Percentiles rank a stretch among this genome's conserved stretches.
Conservation (phyloP, 2,888 invertebrate genomes). For the Desoria tigrina region DNA sequence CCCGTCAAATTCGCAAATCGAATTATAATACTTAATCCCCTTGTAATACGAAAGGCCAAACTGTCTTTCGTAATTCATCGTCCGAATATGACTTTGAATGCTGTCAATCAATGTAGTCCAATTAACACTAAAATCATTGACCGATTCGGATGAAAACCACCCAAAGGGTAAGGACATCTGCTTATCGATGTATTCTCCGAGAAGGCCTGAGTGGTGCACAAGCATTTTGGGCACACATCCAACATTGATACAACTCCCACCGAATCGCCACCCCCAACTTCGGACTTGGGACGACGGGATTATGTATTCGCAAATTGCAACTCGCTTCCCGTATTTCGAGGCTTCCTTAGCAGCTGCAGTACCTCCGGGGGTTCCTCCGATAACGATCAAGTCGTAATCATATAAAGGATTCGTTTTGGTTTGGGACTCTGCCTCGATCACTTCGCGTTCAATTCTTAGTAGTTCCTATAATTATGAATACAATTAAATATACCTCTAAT, state of each 20-base stretch:
- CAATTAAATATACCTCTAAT: no score
- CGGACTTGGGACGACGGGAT: not conserved
- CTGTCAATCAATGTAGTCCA: conserved; percentile 61
- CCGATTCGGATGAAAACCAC: not conserved
- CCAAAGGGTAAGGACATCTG: conserved; percentile 9
- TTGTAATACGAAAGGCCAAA: conserved; percentile 59
- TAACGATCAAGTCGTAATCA: conserved; percentile 7
- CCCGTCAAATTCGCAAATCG: conserved; percentile 50
- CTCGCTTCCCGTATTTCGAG: conserved; percentile 6
- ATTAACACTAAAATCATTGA: conserved; percentile 55
- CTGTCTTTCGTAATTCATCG: conserved; percentile 62
- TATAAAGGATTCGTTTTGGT: not conserved
- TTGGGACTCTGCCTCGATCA: not conserved
- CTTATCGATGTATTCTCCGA: conserved; percentile 56
- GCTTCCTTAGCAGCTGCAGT: conserved; percentile 9
- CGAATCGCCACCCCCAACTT: conserved; percentile 10
- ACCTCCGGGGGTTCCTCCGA: conserved; percentile 1
- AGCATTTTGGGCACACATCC: conserved; percentile 70
- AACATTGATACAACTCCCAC: conserved; percentile 21
- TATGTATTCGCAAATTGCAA: conserved; percentile 6
- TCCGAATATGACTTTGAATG: conserved; percentile 60
- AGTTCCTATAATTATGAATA: conserved; percentile 1
- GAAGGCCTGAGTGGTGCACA: conserved; percentile 91
- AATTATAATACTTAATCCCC: conserved; percentile 60
- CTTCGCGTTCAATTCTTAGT: not conserved